phyloP scores from a whole-genome alignment of 2,888 invertebrate genomes.

The Dasypogon diadema region DNA sequence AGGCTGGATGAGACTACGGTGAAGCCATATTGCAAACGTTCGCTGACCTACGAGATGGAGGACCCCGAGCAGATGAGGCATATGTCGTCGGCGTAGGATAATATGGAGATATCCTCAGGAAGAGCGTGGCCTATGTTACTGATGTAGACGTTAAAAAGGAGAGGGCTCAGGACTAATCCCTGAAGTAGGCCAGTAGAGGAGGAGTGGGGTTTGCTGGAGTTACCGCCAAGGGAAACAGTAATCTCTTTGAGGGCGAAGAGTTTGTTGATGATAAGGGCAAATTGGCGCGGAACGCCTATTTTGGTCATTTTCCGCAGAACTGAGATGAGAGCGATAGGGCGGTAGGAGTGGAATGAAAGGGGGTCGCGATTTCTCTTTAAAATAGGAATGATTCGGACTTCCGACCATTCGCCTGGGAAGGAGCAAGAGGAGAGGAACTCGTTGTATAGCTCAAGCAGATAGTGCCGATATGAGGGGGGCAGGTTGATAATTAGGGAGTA shows the following conservation, averaged over 20 bases:
- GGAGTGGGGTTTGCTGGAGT: background rate
- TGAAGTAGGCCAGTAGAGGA: background rate
- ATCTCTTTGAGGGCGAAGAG: background rate
- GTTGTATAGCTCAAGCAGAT: too few relatives aligned
- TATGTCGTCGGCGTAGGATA: background rate
- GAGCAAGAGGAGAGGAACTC: too few relatives aligned
- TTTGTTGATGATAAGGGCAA: background rate
- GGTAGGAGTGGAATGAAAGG: too few relatives aligned
- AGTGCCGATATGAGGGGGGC: background rate
- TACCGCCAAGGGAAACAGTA: rapidly evolving
- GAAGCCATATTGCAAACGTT: background rate
- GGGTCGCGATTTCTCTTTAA: too few relatives aligned
- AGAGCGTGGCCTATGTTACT: too few relatives aligned
- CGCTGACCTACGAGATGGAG: rapidly evolving
- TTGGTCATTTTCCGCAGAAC: background rate
- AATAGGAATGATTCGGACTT: too few relatives aligned
- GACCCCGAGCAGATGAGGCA: background rate
- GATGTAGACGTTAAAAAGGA: background rate
- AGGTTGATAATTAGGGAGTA: background rate
- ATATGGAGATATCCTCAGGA: background rate
- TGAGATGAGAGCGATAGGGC: background rate
- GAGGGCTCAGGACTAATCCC: background rate
- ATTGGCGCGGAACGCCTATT: background rate
- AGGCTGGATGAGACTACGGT: background rate
- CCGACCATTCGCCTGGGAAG: too few relatives aligned